Conservation (phyloP, 2,797 vertebrate species). For the Coracias cyanogaster region DNA sequence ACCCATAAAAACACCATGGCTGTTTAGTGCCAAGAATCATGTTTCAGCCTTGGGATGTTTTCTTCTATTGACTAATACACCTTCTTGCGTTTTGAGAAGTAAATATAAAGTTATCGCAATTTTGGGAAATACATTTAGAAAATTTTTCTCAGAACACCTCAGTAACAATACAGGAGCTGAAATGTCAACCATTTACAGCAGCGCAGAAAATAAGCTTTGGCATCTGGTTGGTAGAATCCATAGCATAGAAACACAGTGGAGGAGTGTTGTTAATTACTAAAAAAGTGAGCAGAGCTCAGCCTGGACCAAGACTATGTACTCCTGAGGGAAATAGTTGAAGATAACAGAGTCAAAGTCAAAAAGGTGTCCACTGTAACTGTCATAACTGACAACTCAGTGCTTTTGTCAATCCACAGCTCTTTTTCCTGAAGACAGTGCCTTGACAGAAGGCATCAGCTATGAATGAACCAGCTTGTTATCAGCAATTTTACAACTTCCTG, state of each 20-base stretch:
- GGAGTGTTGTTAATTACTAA: slow-evolving; percentile 35
- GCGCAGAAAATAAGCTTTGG: slow-evolving; percentile 50
- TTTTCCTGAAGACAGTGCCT: slow-evolving; percentile 27
- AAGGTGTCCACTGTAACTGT: slow-evolving; percentile 27
- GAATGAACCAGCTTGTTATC: slow-evolving; percentile 66
- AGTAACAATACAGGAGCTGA: slow-evolving; percentile 16
- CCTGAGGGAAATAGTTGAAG: slow-evolving; percentile 7
- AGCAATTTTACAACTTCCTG: slow-evolving; percentile 68
- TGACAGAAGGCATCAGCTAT: slow-evolving; percentile 38
- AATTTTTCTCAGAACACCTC: slow-evolving; percentile 2
- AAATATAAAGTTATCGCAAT: background rate
- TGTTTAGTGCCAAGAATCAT: background rate
- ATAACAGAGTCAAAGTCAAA: slow-evolving; percentile 63
- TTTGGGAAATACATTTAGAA: background rate
- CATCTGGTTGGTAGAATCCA: slow-evolving; percentile 50
- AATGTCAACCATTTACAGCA: slow-evolving; percentile 19
- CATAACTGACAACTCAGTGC: slow-evolving; percentile 55
- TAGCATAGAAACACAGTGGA: slow-evolving; percentile 30
- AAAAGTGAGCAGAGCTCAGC: background rate
- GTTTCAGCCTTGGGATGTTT: background rate
- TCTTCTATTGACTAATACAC: background rate
- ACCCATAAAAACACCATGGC: background rate
- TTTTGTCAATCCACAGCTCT: slow-evolving; percentile 58
- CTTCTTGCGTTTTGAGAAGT: background rate
- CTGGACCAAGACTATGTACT: background rate